These are phyloP conservation scores for Drosophila novamexicana DNA, from an alignment of 1,140 invertebrate species.

Conservation along the genomic window DNA sequence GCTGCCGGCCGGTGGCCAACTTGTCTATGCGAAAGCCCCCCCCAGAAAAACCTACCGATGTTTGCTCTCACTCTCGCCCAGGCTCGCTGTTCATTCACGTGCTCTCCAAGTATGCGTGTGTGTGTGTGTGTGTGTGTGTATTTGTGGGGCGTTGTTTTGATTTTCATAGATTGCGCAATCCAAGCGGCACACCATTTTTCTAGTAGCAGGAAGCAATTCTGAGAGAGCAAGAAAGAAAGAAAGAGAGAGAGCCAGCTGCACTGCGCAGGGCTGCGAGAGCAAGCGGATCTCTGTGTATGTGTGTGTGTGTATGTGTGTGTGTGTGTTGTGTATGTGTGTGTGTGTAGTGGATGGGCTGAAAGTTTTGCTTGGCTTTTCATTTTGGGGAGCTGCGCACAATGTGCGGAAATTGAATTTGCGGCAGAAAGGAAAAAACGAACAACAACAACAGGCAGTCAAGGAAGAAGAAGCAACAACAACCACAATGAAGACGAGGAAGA, in stretches of 20 bases:
- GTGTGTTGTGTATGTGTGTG: background rate
- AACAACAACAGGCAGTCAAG: constrained; percentile 16
- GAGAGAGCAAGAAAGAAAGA: background rate
- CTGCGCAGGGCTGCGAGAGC: constrained; percentile 16
- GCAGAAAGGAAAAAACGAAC: constrained; percentile 53
- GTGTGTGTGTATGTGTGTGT: background rate
- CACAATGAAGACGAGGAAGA: background rate
- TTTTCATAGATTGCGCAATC: constrained; percentile 79
- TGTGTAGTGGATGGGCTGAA: background rate
- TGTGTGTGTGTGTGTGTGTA: constrained; percentile 39
- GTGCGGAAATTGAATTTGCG: constrained; percentile 81
- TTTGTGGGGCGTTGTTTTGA: constrained; percentile 81
- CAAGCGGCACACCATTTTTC: constrained; percentile 41
- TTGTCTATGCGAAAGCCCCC: constrained; percentile 31
- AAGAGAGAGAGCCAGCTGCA: constrained; percentile 2
- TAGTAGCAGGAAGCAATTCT: constrained; percentile 46
- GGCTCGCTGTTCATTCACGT: constrained; percentile 34
- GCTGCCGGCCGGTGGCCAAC: constrained; percentile 66
- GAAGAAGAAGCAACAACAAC: background rate
- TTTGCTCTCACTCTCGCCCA: background rate
- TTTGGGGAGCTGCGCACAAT: constrained; percentile 70
- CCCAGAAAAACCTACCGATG: background rate
- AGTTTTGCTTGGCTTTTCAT: constrained; percentile 26
- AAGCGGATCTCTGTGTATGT: no score
- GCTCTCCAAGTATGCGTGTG: constrained; percentile 9